These are phyloP conservation scores for Xestia xanthographa DNA, from an alignment of 2,888 invertebrate species.

Conservation along the genomic window DNA sequence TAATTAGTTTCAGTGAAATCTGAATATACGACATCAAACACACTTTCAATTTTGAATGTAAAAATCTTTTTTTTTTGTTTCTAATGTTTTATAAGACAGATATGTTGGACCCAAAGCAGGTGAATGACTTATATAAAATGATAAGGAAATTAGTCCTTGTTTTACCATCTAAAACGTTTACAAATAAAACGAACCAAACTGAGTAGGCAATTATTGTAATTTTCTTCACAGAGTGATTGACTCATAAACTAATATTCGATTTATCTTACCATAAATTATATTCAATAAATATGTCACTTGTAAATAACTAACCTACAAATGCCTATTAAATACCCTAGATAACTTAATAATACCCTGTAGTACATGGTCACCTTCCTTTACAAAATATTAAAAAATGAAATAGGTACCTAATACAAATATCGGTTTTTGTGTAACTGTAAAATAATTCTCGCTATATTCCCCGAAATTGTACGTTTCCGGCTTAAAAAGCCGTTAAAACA, in stretches of 20 bases:
- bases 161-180: background rate
- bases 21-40: background rate
- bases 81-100: background rate
- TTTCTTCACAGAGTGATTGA: background rate
- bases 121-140: background rate
- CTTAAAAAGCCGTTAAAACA: conserved; percentile 50
- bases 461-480: conserved; percentile 55
- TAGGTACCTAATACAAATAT: background rate
- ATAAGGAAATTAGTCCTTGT: background rate
- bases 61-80: background rate
- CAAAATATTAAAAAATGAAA: background rate
- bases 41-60: background rate
- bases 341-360: conserved; percentile 11
- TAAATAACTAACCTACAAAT: background rate
- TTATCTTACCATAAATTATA: background rate
- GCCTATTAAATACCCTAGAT: too few species aligned
- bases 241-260: background rate
- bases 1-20: background rate
- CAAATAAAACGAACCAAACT: background rate
- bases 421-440: conserved; percentile 1
- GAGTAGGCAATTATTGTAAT: background rate
- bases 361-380: background rate
- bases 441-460: conserved; percentile 11
- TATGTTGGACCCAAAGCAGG: background rate
- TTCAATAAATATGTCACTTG: background rate